phyloP scores from a whole-genome alignment of 1,140 invertebrate species.

The Hypothenemus hampei region DNA sequence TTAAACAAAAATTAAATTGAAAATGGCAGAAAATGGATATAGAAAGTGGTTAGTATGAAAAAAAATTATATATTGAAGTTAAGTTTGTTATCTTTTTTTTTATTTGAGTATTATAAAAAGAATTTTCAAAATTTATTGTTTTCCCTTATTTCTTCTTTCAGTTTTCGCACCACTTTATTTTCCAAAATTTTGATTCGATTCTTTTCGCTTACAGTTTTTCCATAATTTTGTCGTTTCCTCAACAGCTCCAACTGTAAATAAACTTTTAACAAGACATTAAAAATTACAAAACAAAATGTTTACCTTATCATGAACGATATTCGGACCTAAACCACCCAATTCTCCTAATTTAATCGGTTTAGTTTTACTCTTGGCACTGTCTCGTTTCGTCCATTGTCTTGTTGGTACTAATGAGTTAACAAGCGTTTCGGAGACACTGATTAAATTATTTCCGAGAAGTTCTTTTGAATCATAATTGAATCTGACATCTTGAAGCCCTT shows the following conservation, averaged over 20 bases:
- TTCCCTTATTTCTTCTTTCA: slow-evolving; percentile 31
- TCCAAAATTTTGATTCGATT: slow-evolving; percentile 38
- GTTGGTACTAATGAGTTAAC: neutral
- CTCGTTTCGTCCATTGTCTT: neutral
- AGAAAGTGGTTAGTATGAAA: no score
- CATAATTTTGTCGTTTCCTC: slow-evolving; percentile 36
- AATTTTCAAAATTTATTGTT: slow-evolving; percentile 16
- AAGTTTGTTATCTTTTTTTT: neutral
- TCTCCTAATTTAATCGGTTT: slow-evolving; percentile 9
- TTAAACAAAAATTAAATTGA: no score
- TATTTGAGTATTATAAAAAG: no score
- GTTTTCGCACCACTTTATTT: slow-evolving; percentile 33
- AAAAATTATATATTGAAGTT: no score
- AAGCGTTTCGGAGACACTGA: slow-evolving; percentile 14
- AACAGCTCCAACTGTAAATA: slow-evolving; percentile 30
- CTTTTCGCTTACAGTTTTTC: slow-evolving; percentile 36
- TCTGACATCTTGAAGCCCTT: no score
- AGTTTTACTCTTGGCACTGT: neutral
- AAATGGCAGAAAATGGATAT: no score
- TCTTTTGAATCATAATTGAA: neutral
- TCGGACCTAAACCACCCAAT: slow-evolving; percentile 27
- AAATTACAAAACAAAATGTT: no score
- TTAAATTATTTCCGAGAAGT: slow-evolving; percentile 7
- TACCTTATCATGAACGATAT: slow-evolving; percentile 30
- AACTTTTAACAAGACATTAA: neutral